A percentile compares a stretch with the other conserved stretches of the same genome.
These are phyloP conservation scores for Cathartes aura DNA, from an alignment of 2,113 vertebrate genomes.

Conservation along the genomic window DNA sequence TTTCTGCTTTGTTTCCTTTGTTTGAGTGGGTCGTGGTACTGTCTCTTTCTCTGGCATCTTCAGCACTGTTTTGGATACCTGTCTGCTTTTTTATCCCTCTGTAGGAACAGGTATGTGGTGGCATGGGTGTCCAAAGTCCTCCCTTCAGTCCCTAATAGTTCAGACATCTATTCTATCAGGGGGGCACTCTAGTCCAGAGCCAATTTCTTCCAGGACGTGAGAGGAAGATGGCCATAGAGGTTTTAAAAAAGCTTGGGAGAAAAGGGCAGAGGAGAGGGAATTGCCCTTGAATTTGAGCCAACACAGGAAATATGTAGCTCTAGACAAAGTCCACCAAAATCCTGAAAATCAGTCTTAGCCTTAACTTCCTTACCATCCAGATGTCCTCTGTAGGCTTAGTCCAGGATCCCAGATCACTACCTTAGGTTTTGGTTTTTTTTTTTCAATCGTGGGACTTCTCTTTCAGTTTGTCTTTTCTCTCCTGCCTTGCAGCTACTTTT, in stretches of 20 bases:
- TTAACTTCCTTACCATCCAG: neutral
- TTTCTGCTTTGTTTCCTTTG: neutral
- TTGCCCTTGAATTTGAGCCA: neutral
- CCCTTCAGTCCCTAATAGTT: accelerated
- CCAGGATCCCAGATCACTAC: neutral
- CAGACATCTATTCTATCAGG: neutral
- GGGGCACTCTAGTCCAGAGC: neutral
- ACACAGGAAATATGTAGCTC: accelerated
- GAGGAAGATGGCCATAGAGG: neutral
- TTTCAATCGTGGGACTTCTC: neutral
- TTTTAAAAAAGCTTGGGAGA: neutral
- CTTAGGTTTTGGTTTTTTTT: neutral
- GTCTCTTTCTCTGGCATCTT: neutral
- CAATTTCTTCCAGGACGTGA: neutral
- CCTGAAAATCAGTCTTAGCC: neutral
- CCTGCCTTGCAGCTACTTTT: neutral
- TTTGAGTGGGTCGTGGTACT: neutral
- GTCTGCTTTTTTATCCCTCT: neutral
- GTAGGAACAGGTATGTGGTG: too few species aligned
- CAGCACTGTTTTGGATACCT: neutral
- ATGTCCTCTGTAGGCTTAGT: neutral
- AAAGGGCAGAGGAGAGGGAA: neutral
- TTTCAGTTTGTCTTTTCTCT: neutral
- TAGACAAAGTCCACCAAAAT: neutral
- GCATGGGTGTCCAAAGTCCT: neutral